Evolutionary conservation across 2,888 invertebrate genomes (phyloP).

Genomic region (Phasia obesa): DNA sequence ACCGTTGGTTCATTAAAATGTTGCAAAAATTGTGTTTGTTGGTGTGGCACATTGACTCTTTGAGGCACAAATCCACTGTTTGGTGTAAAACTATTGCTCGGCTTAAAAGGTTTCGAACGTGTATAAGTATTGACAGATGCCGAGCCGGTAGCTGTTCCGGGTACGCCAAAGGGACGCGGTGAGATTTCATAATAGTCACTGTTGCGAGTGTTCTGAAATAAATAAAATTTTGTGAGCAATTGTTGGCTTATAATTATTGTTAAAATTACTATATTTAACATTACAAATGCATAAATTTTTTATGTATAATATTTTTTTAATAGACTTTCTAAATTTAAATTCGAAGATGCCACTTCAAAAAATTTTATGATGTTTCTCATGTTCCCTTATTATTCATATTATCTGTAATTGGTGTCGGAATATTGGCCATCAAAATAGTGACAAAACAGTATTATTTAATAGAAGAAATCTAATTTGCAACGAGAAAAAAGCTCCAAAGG

Average conservation of each 20-base stretch:
- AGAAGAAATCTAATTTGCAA: too few species aligned
- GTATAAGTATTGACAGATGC: slow-evolving; percentile 72
- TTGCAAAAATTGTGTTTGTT: slow-evolving; percentile 81
- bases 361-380: too few species aligned
- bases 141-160: slow-evolving; percentile 66
- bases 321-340: too few species aligned
- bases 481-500: too few species aligned
- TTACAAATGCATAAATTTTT: too few species aligned
- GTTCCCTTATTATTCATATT: too few species aligned
- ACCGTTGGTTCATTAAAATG: slow-evolving; percentile 81
- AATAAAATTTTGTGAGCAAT: not conserved
- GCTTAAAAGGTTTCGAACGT: slow-evolving; percentile 79
- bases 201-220: slow-evolving; percentile 79
- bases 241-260: not conserved
- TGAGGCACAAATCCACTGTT: slow-evolving; percentile 76
- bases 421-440: too few species aligned
- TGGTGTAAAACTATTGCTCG: slow-evolving; percentile 70
- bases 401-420: too few species aligned
- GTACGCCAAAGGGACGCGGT: slow-evolving; percentile 81
- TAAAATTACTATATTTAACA: too few species aligned
- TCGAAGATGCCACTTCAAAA: too few species aligned
- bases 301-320: too few species aligned
- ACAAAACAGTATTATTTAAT: too few species aligned
- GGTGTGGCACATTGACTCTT: slow-evolving; percentile 81
- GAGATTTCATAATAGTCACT: slow-evolving; percentile 82